phyloP scores from a whole-genome alignment of 2,888 invertebrate species.

The Aphidius colemani region DNA sequence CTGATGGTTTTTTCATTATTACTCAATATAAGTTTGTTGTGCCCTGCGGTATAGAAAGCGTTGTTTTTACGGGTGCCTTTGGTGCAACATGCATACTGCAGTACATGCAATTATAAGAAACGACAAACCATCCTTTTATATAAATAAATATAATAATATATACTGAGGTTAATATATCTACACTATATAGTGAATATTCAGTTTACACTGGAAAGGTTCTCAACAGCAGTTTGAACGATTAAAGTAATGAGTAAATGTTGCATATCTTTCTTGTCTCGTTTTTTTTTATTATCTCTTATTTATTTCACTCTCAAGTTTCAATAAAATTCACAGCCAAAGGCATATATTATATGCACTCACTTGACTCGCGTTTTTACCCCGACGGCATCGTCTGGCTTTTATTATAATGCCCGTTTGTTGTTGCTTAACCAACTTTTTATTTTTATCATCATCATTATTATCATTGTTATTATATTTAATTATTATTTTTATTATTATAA shows the following conservation, averaged over 20 bases:
- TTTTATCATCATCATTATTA: too few species aligned
- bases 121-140: slow-evolving; percentile 32
- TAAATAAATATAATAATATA: not conserved
- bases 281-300: not conserved
- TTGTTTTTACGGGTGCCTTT: slow-evolving; percentile 37
- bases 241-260: slow-evolving; percentile 7
- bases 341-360: not conserved
- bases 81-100: too few species aligned
- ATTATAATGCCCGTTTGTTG: slow-evolving; percentile 6
- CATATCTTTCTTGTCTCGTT: not conserved
- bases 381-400: not conserved
- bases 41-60: slow-evolving; percentile 36
- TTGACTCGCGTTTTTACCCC: slow-evolving; percentile 1
- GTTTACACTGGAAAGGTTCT: not conserved
- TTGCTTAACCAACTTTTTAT: not conserved
- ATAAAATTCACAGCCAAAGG: not conserved
- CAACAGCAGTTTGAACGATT: not conserved
- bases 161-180: slow-evolving; percentile 14
- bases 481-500: too few species aligned
- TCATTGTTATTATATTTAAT: too few species aligned
- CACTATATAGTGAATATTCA: too few species aligned
- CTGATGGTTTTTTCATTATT: too few species aligned
- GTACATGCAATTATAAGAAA: slow-evolving; percentile 44
- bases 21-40: not conserved
- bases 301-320: not conserved